Base-by-base conservation (phyloP, 2,888 invertebrate species). In the Dione juno region DNA sequence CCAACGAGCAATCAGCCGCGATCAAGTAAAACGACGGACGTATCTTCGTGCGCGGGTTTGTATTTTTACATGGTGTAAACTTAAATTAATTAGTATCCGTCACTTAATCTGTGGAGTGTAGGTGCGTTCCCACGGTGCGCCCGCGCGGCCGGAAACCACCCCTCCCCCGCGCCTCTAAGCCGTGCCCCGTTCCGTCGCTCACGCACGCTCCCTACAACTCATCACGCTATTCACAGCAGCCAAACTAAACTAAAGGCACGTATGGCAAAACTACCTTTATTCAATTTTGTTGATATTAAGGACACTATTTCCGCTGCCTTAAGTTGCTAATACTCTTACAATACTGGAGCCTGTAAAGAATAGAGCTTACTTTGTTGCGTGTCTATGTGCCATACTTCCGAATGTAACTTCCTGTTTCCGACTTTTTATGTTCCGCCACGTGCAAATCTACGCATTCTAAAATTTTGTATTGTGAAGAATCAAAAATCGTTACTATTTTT, bases 111-210 rank as follows among this genome's bases (percentile, higher is more conserved):
- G 86, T 86, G 84, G 84, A 88, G 85, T 79, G 88, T 88, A 89
- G 88, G 89, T 87, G 88, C 86, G 90, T 92, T 92, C 93, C 92
- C 92, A 92, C 93, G 93, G 84, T 88, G 89, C 87, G 89, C 87
- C 84, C 82, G 88, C 88, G 87, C 84, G 81, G 86, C 91, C 91
- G 92, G 91, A 92, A 90, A 85, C 84, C 82, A 74, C 79, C 74
- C 80, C 81, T 79, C 82, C 81, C 84, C 80, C 71, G 76, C 79
- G 80, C 80, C 82, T 79, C 86, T 88, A 89, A 90, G 89, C 89
- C 87, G 86, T 87, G 82, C 89, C 83, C 81, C 86, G 82, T 83
- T 79, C 85, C 86, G 81, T 82, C 85, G 87, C 90, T 84, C 92
- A 92, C 92, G 92, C 86, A 86, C 85, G 84, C 83, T 85, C 86